Evolutionary conservation across 2,113 vertebrate species (phyloP), one percentile per base, ranked within the genome.

Genomic region (Forbesichthys papilliferus): DNA sequence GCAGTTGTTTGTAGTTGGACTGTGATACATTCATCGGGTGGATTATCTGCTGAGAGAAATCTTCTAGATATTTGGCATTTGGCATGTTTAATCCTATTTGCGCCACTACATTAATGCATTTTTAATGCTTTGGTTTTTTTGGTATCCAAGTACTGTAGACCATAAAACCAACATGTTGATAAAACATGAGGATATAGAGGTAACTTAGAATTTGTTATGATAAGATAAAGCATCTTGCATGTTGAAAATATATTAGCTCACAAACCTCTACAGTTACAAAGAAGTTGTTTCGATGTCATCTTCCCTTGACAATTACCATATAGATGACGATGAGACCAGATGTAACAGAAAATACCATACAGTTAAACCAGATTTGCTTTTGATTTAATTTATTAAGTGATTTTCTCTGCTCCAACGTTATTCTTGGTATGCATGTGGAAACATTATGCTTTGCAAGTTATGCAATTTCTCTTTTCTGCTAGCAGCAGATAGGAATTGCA

Each of bases 31-130:
- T 85, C 81, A 82, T 77, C 71, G 66, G 74, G 78, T 80, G 90
- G 92, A 91, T 92, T 92, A 92, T 89, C 86, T 90, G 81, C 75
- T 66, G 76, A 88, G 88, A 89, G 88, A 93, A 91, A 92, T 92
- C 88, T 89, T 85, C 87, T 89, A 94, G 91, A 91, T 91, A 88
- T 86, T 92, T 91, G 89, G 92, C 92, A 88, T 74, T 82, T 87
- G 89, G 84, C 90, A 85, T 64, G 83, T 76, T 81, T 96, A 95
- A 98, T 96, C 94, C 95, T 93, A 95, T 96, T 96, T 94, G 87
- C 92, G 93, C 90, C 93, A 91, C 89, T 93, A 91, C 92, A 90
- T 92, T 92, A 92, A 91, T 91, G 89, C 88, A 91, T 93, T 86
- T 94, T 92, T 90, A 90, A 84, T 83, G 88, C 90, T 92, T 93